A percentile compares a stretch with the other conserved stretches of the same genome.
Conservation (phyloP, 2,797 vertebrate genomes). For the Cossypha caffra region DNA sequence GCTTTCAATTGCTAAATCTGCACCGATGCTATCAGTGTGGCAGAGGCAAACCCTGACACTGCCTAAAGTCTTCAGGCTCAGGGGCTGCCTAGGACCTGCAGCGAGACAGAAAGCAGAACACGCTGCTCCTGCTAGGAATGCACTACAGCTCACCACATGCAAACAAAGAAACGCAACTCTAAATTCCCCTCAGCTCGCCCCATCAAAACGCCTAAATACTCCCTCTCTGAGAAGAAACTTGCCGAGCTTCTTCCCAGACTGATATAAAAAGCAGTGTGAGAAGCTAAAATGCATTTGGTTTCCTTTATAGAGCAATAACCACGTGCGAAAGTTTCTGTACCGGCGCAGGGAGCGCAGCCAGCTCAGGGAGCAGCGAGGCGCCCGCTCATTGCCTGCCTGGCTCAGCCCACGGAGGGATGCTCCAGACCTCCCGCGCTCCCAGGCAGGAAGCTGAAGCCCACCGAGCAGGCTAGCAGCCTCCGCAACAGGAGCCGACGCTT, state of each 20-base stretch:
- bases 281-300: background rate
- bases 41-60: background rate
- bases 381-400: too few species aligned
- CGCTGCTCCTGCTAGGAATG: background rate
- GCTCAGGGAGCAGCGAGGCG: background rate
- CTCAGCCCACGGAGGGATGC: background rate
- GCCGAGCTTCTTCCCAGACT: background rate
- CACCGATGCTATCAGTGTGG: background rate
- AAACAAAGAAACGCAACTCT: conserved; percentile 30
- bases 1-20: background rate
- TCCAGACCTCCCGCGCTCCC: background rate
- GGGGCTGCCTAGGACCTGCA: background rate
- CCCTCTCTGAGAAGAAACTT: background rate
- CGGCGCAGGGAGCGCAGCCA: background rate
- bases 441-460: background rate
- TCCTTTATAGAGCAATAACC: background rate
- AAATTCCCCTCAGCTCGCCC: background rate
- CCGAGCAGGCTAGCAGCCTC: background rate
- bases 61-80: background rate
- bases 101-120: background rate
- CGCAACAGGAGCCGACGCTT: background rate
- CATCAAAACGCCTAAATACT: background rate
- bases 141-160: background rate
- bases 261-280: background rate
- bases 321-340: background rate